Base-by-base conservation (phyloP, 2,797 vertebrate genomes). In the Glyptemys insculpta region DNA sequence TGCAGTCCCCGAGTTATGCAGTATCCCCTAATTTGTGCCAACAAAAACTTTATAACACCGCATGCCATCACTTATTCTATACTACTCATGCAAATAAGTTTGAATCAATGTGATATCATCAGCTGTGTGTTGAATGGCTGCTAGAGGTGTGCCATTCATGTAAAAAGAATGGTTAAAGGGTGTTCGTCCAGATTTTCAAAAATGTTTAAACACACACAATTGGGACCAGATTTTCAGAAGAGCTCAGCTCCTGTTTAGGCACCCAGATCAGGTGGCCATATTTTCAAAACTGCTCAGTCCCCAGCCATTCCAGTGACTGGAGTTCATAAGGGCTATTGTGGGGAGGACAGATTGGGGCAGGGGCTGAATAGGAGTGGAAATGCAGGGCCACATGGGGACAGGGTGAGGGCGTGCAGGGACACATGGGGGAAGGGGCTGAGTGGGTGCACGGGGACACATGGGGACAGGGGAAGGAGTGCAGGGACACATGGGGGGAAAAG, bases 181-280 rank as follows among this genome's bases (percentile, higher is more conserved):
- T 59, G 57, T 59, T 59, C 21, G 34, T 37, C n/a, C n/a, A 37
- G n/a, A 19, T 31, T 59, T 59, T 59, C 57, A 7, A 15, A 31
- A 29, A 15, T 25, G 44, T 44, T 34, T 37, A 50, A 80, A 4
- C 21, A 29, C 11, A 56, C 31, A 50, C 1, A 68, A 12, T 2
- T 34, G 79, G 14, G 11, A 41, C 23, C 18, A 54, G 0, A 0
- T 76, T 90, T 92, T 74, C 34, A 88, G 44, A n/a, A 78, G 27
- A 86, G 56, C 44, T 84, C 50, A 59, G 7, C 14, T 50, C 56
- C 5, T 74, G 5, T 74, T 3, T 54, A 21, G 65, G 14, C 29
- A 65, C 59, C 6, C 34, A 62, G 59, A 34, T 34, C 29, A 34
- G 14, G 79, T 12, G 6, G 50, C 25, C 18, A 53, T 0, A 0